Conservation (phyloP, 1,140 invertebrate species). For the Atopsyche davidsoni region DNA sequence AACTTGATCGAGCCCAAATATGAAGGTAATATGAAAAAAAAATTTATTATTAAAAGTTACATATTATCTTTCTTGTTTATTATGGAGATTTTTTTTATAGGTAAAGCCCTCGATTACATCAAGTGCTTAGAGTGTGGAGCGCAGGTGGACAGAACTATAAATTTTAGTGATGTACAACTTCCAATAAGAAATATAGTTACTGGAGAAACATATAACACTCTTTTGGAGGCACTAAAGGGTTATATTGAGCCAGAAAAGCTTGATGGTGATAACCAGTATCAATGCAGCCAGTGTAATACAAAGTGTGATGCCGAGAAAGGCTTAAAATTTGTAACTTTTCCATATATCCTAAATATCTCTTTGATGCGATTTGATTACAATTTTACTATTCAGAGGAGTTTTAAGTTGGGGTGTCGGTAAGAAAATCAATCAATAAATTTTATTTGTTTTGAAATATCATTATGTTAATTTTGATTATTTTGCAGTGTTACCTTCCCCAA, state of each 20-base stretch:
- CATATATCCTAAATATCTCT: conserved; percentile 83
- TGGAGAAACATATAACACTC: conserved; percentile 68
- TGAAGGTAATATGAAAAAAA: conserved; percentile 45
- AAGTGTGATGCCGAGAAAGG: conserved; percentile 91
- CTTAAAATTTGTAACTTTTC: conserved; percentile 81
- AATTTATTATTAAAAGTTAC: background rate
- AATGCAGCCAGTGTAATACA: conserved; percentile 82
- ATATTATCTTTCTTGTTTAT: conserved; percentile 1
- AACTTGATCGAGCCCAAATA: conserved; percentile 71
- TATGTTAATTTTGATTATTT: conserved; percentile 1
- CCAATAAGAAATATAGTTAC: conserved; percentile 80
- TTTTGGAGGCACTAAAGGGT: conserved; percentile 78
- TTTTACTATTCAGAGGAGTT: conserved; percentile 76
- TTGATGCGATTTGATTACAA: conserved; percentile 91
- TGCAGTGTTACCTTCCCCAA: conserved; percentile 6
- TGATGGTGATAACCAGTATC: conserved; percentile 84
- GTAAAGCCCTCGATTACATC: conserved; percentile 85
- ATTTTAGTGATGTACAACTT: conserved; percentile 83
- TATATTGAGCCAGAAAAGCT: conserved; percentile 85
- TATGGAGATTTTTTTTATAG: background rate
- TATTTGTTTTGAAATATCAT: background rate
- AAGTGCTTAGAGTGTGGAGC: conserved; percentile 83
- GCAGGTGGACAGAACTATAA: conserved; percentile 78
- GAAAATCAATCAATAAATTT: no score
- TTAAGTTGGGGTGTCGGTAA: conserved; percentile 67